Percentiles rank a stretch among this genome's conserved stretches.
phyloP scores from a whole-genome alignment of 2,888 invertebrate genomes.

The Tupiocoris notatus region DNA sequence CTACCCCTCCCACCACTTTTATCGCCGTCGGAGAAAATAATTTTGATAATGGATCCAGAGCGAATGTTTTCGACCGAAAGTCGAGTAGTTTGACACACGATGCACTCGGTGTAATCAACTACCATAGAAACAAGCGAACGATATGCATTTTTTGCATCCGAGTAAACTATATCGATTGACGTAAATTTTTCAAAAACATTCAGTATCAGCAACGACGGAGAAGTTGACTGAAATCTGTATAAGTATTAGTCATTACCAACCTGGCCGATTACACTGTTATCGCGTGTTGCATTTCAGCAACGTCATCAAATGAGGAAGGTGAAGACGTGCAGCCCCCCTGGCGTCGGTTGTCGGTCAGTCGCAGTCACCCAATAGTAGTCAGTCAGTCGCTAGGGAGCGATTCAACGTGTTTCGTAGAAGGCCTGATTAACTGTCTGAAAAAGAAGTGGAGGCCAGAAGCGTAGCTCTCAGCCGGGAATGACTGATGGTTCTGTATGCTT shows the following conservation, averaged over 20 bases:
- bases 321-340: neutral
- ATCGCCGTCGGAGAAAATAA: neutral
- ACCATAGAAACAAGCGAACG: too few species aligned
- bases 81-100: neutral
- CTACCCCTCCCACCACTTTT: neutral
- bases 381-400: neutral
- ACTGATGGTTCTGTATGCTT: neutral
- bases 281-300: neutral
- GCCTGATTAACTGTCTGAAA: neutral
- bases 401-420: neutral
- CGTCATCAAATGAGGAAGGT: neutral
- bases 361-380: too few species aligned
- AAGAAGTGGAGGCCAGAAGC: neutral
- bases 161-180: too few species aligned
- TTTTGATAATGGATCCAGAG: slow-evolving; percentile 29
- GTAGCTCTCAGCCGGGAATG: neutral
- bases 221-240: too few species aligned
- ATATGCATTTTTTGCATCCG: too few species aligned
- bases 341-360: neutral
- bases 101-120: too few species aligned
- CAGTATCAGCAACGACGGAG: too few species aligned
- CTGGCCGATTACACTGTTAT: too few species aligned
- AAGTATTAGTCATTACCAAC: too few species aligned
- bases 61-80: neutral
- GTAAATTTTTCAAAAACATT: too few species aligned